Base-by-base conservation (phyloP, 2,113 vertebrate genomes). In the Mastomys coucha region DNA sequence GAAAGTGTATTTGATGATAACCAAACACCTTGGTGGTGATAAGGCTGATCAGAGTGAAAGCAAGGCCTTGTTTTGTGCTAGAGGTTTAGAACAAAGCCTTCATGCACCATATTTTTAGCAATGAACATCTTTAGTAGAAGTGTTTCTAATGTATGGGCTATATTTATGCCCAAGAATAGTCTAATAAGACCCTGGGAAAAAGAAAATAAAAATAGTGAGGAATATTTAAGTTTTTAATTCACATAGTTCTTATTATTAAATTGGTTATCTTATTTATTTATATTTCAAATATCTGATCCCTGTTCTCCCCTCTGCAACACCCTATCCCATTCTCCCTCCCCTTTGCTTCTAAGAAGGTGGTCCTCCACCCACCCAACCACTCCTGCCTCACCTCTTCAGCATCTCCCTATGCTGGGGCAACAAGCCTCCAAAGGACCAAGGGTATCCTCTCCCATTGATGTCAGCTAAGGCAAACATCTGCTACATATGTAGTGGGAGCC, bases 11-110 rank as follows among this genome's bases (percentile, higher is more conserved):
- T 88, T 28, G 2, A 73, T 93, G 36, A 75, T 97, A 95, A 97
- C 95, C 98, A 92, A 96, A 53, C 93, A 86, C 51, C 58, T 91
- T 51, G 87, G 85, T 17, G 91, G 36, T 42, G 96, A 94, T 91
- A 91, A 93, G 39, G 87, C 76, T 88, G 33, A 10, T 58, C 84
- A 95, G 84, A 91, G 76, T 78, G 92, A 63, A 97, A 63, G 10
- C 36, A 90, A n/a, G 72, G n/a, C 0, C 1, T 0, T 90, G 80
- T 77, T 77, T 89, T 82, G 33, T 67, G 33, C 88, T 81, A 90
- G 3, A 58, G 24, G 36, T 69, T 95, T 87, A 65, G 42, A 92
- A 81, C 49, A 28, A 75, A 76, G 56, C 51, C 24, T 33, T n/a
- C 0, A 5, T 72, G 8, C 28, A 63, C 10, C 31, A 26, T 14